These are phyloP conservation scores for Heliconius nattereri DNA, from an alignment of 1,140 invertebrate genomes.

Conservation along the genomic window DNA sequence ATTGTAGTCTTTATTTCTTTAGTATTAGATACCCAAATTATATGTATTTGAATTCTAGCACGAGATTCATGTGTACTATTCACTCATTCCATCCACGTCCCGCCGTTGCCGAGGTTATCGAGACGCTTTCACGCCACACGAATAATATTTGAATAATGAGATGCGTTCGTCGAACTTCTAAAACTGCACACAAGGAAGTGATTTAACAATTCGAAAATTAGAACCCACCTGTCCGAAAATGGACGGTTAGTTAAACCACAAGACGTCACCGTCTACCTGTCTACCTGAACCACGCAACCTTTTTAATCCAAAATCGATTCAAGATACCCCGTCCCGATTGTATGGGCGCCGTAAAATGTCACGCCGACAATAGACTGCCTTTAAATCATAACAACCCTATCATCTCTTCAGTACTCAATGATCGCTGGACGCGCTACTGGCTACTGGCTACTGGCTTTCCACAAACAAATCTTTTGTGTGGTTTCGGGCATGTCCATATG, in stretches of 20 bases:
- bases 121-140: conserved; percentile 74
- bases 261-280: conserved; percentile 55
- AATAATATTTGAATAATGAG: conserved; percentile 78
- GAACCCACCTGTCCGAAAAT: conserved; percentile 44
- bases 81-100: conserved; percentile 68
- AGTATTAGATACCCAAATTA: conserved; percentile 45
- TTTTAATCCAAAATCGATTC: conserved; percentile 39
- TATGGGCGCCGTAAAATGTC: conserved; percentile 60
- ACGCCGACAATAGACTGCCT: conserved; percentile 54
- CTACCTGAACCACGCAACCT: conserved; percentile 57
- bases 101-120: conserved; percentile 65
- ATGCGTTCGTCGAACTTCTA: conserved; percentile 73
- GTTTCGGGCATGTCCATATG: conserved; percentile 50
- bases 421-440: conserved; percentile 44
- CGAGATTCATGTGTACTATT: conserved; percentile 56
- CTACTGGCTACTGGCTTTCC: conserved; percentile 57
- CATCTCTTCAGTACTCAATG: conserved; percentile 37
- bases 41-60: conserved; percentile 39
- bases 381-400: conserved; percentile 64
- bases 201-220: conserved; percentile 31
- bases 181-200: conserved; percentile 56
- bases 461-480: conserved; percentile 55
- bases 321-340: conserved; percentile 58
- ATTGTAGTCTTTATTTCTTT: conserved; percentile 46
- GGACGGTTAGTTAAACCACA: conserved; percentile 67